Percentiles rank a stretch among this genome's conserved stretches.
These are phyloP conservation scores for Acarapis woodi DNA, from an alignment of 1,140 invertebrate species.

Conservation along the genomic window DNA sequence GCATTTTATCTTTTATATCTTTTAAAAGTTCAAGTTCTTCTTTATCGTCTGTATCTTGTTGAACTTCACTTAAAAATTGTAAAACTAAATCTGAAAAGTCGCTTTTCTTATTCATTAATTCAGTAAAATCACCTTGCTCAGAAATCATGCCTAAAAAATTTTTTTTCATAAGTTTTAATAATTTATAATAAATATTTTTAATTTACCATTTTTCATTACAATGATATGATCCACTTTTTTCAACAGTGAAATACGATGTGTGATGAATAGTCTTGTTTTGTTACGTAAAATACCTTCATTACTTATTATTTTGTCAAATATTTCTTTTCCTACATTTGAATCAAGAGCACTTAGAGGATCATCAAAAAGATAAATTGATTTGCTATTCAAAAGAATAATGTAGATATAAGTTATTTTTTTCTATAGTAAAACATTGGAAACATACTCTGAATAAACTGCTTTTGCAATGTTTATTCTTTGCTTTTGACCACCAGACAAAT, in stretches of 20 bases:
- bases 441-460: conserved; percentile 12
- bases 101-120: conserved; percentile 17
- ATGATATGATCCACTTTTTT: conserved; percentile 1
- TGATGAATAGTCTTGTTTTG: conserved; percentile 2
- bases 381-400: too few species aligned
- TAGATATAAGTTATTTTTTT: too few species aligned
- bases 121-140: conserved; percentile 20
- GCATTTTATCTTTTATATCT: too few species aligned
- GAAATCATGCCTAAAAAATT: conserved; percentile 12
- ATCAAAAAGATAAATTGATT: conserved; percentile 20
- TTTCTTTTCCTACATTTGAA: conserved; percentile 18
- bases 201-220: background rate
- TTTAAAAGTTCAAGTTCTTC: too few species aligned
- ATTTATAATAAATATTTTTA: background rate
- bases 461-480: conserved; percentile 14
- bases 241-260: conserved; percentile 1
- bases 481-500: conserved; percentile 12
- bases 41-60: too few species aligned
- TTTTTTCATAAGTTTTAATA: background rate
- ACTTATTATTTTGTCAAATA: conserved; percentile 4
- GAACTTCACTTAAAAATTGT: too few species aligned
- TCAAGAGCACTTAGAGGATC: conserved; percentile 21
- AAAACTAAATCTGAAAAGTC: conserved; percentile 21
- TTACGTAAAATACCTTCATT: background rate
- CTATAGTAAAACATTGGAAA: too few species aligned